Base-by-base conservation (phyloP, 2,888 invertebrate genomes). In the Crepidodera aurea region DNA sequence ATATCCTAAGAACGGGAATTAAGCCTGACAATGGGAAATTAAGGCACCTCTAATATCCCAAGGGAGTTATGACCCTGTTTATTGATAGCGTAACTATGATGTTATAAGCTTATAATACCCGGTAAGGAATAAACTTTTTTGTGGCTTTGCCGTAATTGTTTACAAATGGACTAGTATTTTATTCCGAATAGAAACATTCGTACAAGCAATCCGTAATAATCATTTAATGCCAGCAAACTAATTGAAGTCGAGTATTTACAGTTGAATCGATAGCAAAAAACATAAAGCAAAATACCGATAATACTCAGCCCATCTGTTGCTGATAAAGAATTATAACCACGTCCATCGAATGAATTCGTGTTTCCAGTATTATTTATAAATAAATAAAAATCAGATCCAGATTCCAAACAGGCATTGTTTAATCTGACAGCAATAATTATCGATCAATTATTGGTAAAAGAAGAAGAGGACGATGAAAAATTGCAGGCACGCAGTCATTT, bases 361-460 rank as follows among this genome's bases (percentile, higher is more conserved):
- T 69, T 68, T 70, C 66, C 65, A 66, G 61, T 64, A 63, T 62
- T 66, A 73, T 71, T 72, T 69, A 73, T 71, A 69, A 71, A 74
- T 72, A 70, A 68, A 72, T 68, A 72, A 71, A 70, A 71, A 74
- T 71, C 68, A 69, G 62, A 68, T 51, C 70, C 65, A 69, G 71
- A 73, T 73, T 71, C 74, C 73, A 55, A 72, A 64, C 73, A 63
- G 64, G 70, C 72, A 74, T 74, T 74, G 74, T 74, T 69, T 71
- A 67, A 72, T 69, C 70, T 72, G 74, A 73, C 75, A 71, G 71
- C 75, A 72, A 76, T 75, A 76, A 77, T 77, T 76, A 77, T 72
- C 70, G 75, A 75, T 75, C 75, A 76, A 76, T 75, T 75, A 75
- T 71, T 64, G 69, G 67, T 61, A 68, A 68, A 68, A 56, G 48